Percentiles rank a stretch among this genome's conserved stretches.
Evolutionary conservation across 2,797 vertebrate genomes (phyloP).

Genomic region (Crocodylus rhombifer): DNA sequence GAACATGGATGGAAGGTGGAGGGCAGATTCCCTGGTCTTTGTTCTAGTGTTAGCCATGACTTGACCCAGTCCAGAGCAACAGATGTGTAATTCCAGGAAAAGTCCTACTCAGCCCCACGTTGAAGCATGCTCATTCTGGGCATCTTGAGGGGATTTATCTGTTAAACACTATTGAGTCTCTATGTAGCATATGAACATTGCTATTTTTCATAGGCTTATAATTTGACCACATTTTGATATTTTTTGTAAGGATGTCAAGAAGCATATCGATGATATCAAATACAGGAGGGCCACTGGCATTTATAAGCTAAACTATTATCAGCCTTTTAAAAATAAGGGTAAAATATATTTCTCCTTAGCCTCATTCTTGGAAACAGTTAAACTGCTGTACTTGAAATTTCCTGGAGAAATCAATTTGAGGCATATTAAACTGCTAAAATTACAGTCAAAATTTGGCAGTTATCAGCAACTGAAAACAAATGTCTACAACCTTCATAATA

Average conservation of each 20-base stretch:
- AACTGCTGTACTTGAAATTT: background rate
- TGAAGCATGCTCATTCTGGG: background rate
- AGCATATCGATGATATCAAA: background rate
- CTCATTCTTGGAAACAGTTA: background rate
- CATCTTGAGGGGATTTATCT: background rate
- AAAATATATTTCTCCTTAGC: background rate
- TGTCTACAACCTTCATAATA: background rate
- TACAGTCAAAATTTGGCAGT: background rate
- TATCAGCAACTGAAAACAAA: background rate
- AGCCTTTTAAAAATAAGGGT: no score
- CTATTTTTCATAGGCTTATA: background rate
- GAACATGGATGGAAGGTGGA: background rate
- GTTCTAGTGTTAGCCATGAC: background rate
- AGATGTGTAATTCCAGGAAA: background rate
- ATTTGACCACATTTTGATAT: background rate
- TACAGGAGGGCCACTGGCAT: background rate
- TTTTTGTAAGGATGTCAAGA: background rate
- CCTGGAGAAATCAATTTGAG: background rate
- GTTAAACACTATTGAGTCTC: background rate
- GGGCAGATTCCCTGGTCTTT: background rate
- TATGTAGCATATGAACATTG: background rate
- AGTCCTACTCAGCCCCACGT: background rate
- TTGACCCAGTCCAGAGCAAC: background rate
- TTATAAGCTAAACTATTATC: no score
- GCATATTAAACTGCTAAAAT: background rate